Evolutionary conservation across 2,888 invertebrate species (phyloP), one percentile per base, ranked within the genome.

Genomic region (Xiphydria camelus): DNA sequence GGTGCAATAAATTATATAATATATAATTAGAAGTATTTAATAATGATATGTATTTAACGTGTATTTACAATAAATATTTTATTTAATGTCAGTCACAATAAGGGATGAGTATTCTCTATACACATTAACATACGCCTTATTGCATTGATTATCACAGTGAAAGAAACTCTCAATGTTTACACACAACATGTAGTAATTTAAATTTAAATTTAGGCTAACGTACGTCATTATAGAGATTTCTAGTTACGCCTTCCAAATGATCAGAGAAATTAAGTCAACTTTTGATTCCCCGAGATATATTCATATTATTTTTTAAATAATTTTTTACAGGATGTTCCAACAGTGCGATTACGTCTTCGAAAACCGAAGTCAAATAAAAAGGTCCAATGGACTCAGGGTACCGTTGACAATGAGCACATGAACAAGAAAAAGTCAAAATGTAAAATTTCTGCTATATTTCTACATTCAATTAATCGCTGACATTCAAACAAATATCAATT

Each of bases 391-490:
- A 86, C 88, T 6, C 85, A 86, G 47, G 93, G 88, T 60, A 94
- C 95, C 1, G 89, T 97, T 9, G 96, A 97, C 76, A 96, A 97
- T 77, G 96, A 97, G 75, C 79, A 93, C 69, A 84, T 96, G 88
- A 90, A 92, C 70, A 93, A 90, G 76, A 95, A 94, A 77, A 96
- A 96, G 76, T 96, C 96, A 17, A 97, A 96, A 83, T 96, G 96
- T 94, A 78, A 83, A 85, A 76, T 35, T 32, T 19, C 6, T 14
- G 9, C 39, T 25, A 42, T 19, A 26, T 35, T 14, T 38, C 33
- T 26, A n/a, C 34, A 26, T 37, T 25, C 37, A 25, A 4, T 32
- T 19, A 12, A 41, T 18, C 39, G 4, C 12, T 35, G 21, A 39
- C 32, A 33, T 34, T 10, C 22, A 34, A n/a, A 39, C 34, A 26